Conservation (phyloP, 2,113 vertebrate genomes). For the Tupaia tana region DNA sequence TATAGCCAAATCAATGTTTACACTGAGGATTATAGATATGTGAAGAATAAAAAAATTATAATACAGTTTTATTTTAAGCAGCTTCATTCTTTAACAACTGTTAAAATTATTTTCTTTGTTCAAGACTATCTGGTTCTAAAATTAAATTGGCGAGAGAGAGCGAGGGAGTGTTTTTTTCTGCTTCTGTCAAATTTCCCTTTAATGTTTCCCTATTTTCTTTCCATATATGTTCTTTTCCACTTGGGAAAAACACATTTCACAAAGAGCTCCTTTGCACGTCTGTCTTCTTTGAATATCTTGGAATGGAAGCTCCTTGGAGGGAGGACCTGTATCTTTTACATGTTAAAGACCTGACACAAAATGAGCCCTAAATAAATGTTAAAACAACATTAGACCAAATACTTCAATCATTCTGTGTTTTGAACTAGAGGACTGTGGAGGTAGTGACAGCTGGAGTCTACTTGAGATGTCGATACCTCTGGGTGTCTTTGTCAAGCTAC, state of each 20-base stretch:
- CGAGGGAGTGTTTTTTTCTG: neutral
- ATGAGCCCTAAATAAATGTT: constrained; percentile 59
- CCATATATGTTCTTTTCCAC: neutral
- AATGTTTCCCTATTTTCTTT: neutral
- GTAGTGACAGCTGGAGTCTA: constrained; percentile 82
- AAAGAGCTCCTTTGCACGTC: constrained; percentile 26
- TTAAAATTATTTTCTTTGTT: neutral
- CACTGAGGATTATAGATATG: neutral
- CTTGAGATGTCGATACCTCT: constrained; percentile 79
- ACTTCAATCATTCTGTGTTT: constrained; percentile 22
- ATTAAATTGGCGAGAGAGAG: neutral
- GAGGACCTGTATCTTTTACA: constrained; percentile 40
- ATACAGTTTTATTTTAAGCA: neutral
- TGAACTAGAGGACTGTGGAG: constrained; percentile 67
- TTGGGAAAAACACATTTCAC: constrained; percentile 52
- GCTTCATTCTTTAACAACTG: neutral
- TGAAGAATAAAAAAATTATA: neutral
- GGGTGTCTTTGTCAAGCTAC: constrained; percentile 84
- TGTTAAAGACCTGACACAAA: constrained; percentile 49
- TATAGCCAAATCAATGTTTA: neutral
- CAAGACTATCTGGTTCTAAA: neutral
- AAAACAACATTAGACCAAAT: constrained; percentile 46
- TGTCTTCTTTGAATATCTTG: constrained; percentile 53
- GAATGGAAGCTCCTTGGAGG: constrained; percentile 74
- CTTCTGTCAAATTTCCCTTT: constrained; percentile 33